Percentiles rank a stretch among this genome's conserved stretches.
Conservation (phyloP, 2,888 invertebrate species). For the Galerucella pusilla region DNA sequence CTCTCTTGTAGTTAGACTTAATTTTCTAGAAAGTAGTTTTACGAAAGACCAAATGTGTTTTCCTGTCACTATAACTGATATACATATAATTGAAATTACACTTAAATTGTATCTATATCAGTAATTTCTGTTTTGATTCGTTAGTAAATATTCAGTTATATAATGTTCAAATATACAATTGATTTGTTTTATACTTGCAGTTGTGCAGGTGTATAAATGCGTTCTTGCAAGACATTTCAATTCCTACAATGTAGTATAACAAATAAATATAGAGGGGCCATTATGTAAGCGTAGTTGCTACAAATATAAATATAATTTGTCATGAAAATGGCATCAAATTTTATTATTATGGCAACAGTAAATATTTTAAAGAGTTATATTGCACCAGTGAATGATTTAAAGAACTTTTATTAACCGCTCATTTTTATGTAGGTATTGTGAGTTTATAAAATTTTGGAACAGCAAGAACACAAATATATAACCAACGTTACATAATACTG, state of each 20-base stretch:
- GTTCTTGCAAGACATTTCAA: neutral
- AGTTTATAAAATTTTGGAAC: neutral
- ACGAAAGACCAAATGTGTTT: slow-evolving; percentile 10
- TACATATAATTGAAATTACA: neutral
- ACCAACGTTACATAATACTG: neutral
- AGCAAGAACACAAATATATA: neutral
- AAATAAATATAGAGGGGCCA: too few relatives aligned
- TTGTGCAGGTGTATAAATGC: neutral
- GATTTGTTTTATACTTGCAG: neutral
- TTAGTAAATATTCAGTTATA: neutral
- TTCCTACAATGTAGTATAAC: too few relatives aligned
- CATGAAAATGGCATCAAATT: too few relatives aligned
- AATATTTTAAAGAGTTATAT: neutral
- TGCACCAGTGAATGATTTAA: too few relatives aligned
- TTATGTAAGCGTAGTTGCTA: too few relatives aligned
- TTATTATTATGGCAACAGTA: neutral
- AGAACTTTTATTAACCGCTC: too few relatives aligned
- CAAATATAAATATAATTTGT: too few relatives aligned
- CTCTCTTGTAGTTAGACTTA: too few relatives aligned
- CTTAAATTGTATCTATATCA: neutral
- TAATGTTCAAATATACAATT: neutral
- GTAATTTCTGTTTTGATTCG: neutral
- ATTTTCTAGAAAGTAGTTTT: too few relatives aligned
- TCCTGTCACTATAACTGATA: slow-evolving; percentile 4
- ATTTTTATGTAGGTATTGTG: too few relatives aligned